Base-by-base conservation (phyloP, 2,888 invertebrate genomes). In the Erebia epiphron region DNA sequence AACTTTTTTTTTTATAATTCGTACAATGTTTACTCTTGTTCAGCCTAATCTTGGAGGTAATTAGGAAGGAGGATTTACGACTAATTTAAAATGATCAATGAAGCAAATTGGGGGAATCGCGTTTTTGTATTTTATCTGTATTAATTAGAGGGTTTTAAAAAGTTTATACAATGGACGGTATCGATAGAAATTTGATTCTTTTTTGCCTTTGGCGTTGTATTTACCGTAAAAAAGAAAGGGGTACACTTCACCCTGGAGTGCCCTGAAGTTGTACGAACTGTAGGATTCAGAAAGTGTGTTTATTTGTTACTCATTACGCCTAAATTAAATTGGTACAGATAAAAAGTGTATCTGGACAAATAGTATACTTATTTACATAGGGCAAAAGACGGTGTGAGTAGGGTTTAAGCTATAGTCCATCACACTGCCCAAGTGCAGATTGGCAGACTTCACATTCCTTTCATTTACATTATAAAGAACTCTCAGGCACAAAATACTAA, bases 21-120 rank as follows among this genome's bases (percentile, higher is more conserved):
- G 74, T 73, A 67, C 78, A 75, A 74, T 80, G 79, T 82, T 86
- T 82, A 81, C 82, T 80, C 79, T 79, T 85, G 81, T 86, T 82
- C 74, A 80, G 76, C 79, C 77, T 18, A 73, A 71, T 75, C 73
- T 61, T 72, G 72, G 70, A 70, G 63, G 68, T 67, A 70, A 63
- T 71, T 73, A 66, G 16, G 65, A 67, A 69, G 58, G 68, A 67
- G 67, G 73, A 69, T 68, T 60, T 10, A 16, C 41, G 41, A 16
- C 18, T n/a, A 46, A 61, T 54, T 54, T 54, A 70, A 72, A 26
- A 69, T 70, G 68, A 70, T 72, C 72, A 74, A 67, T 65, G 54
- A 57, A 61, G 26, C 21, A 13, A 57, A 72, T 67, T 72, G 52
- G 50, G 49, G 68, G 54, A 57, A 68, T 70, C 68, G 60, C 62